Evolutionary conservation across 2,888 invertebrate species (phyloP), one percentile per base, ranked within the genome.

Genomic region (Smittia sp.): DNA sequence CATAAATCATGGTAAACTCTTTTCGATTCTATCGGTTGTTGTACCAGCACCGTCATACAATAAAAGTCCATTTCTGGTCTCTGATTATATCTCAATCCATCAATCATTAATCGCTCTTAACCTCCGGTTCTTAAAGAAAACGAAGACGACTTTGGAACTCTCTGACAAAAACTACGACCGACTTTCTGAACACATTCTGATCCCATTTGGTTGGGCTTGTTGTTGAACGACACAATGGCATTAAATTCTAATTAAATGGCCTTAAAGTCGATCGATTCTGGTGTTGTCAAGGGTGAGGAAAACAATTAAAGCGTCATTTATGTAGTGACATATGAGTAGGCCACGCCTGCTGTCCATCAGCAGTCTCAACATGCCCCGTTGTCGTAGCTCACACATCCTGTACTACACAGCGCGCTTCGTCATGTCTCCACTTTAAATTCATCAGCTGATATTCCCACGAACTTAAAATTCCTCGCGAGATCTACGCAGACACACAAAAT

Each of bases 21-120:
- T 38, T 32, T 46, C 46, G 18, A 58, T 22, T 58, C 18, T 18
- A 7, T 22, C 7, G 2, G 52, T 6, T 58, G 58, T 58, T 58
- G 58, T 58, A 58, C 9, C 58, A 1, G 7, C 58, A 46, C 46
- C 15, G 22, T 18, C 20, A 7, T 20, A 58, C 58, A 58, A 58
- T 58, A 58, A 58, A 58, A 18, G 22, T 58, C 22, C 58, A 58
- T 58, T 58, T 58, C 58, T 18, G 22, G 20, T 58, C 27, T n/a
- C 32, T 65, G 63, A 65, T 65, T 65, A 65, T 13, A 65, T 65
- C 63, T 27, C 27, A 27, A 65, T 65, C 32, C 63, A 65, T 65
- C 63, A 65, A 65, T 65, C 63, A 65, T 65, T 24, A 13, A 65
- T 27, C 20, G n/a, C 15, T 46, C 11, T 15, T 38, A 9, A 6